Evolutionary conservation across 2,797 vertebrate species (phyloP), one percentile per base, ranked within the genome.

Genomic region (Phrynocephalus vlangalii): DNA sequence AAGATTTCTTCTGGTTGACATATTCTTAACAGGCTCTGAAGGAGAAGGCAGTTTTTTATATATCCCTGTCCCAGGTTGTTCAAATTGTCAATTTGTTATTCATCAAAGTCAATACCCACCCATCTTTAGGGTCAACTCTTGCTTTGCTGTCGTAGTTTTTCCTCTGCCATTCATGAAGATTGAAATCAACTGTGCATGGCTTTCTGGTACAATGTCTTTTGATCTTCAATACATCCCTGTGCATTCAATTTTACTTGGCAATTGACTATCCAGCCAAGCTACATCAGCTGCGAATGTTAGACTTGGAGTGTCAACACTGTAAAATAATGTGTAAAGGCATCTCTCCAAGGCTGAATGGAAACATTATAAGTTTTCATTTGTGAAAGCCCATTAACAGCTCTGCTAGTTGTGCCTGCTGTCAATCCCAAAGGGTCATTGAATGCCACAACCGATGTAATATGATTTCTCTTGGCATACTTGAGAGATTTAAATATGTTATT

Each of bases 311-410:
- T 80, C 90, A 95, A 86, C 24, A 85, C 3, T 0, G 0, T 48
- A 71, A 88, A 92, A 89, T 67, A 89, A 78, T 7, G 33, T 72
- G 26, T 88, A 85, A 89, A 92, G 60, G 83, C 63, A 82, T 90
- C 89, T 89, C 60, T 78, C 28, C 56, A 76, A 63, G 77, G 26
- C 71, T 30, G 5, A 86, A 88, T 75, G 82, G 52, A 88, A 92
- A 90, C 78, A 82, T 44, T 33, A 76, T 90, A 33, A 85, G 85
- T 86, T 90, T 83, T 88, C 87, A 87, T 52, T 88, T 93, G 85
- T 84, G 52, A 90, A 91, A 81, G 93, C 86, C 86, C 20, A 86
- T 88, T 89, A 86, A 84, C 66, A 88, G 10, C 9, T 63, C 1
- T 76, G 24, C 63, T 88, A 24, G 20, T 90, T 48, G 26, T 77